A percentile compares a stretch with the other conserved stretches of the same genome.
phyloP scores from a whole-genome alignment of 2,888 invertebrate genomes.

The Eristalis tenax region DNA sequence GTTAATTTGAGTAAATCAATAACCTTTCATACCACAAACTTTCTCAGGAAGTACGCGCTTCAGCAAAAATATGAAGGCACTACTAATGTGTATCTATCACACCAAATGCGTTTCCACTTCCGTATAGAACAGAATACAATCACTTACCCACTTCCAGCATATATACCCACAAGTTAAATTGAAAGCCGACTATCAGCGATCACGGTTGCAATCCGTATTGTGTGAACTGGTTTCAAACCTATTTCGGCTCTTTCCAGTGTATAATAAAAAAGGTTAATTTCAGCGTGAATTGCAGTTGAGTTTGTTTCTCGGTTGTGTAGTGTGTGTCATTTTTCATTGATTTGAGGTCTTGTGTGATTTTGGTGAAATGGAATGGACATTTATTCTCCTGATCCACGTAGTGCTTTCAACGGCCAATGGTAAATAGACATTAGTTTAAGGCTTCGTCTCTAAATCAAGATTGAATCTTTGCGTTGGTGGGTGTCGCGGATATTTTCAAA shows the following conservation, averaged over 20 bases:
- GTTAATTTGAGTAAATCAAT: not conserved
- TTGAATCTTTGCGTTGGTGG: no score
- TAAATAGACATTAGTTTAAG: not conserved
- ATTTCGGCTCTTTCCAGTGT: not conserved
- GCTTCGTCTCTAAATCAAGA: not conserved
- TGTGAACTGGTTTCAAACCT: constrained; percentile 11
- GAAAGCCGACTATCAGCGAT: not conserved
- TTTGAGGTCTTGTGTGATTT: no score
- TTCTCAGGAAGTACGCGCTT: not conserved
- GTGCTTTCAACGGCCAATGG: not conserved
- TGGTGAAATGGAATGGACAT: not conserved
- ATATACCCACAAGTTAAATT: not conserved
- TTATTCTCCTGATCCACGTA: not conserved
- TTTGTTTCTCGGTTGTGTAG: not conserved
- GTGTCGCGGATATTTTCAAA: no score
- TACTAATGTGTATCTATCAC: not conserved
- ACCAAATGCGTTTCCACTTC: constrained; percentile 1
- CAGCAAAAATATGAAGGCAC: not conserved
- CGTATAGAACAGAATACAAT: not conserved
- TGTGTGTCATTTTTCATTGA: not conserved
- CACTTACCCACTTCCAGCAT: not conserved
- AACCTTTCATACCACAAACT: not conserved
- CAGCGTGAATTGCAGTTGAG: not conserved
- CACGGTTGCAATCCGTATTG: constrained; percentile 5
- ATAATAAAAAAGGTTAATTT: not conserved